These are phyloP conservation scores for Porites australiensis DNA, from an alignment of 64 coral and sea anemone species.

Conservation along the genomic window DNA sequence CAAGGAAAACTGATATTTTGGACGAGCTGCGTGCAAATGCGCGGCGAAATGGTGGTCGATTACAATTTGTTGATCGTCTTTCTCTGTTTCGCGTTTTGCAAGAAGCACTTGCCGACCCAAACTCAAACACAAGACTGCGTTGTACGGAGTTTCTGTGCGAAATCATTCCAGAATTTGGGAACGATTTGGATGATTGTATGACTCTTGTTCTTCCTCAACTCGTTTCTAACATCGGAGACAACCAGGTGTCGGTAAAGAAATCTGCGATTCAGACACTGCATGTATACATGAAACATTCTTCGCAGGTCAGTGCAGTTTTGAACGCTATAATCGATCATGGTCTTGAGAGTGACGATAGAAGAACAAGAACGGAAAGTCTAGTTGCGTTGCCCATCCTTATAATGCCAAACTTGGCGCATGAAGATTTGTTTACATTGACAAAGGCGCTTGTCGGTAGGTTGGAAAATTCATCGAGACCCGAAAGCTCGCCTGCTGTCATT, in stretches of 20 bases:
- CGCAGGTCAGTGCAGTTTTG: slow-evolving; percentile 83
- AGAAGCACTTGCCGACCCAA: slow-evolving; percentile 80
- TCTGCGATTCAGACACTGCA: slow-evolving; percentile 98
- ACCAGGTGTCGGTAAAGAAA: slow-evolving; percentile 92
- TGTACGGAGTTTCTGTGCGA: slow-evolving; percentile 97
- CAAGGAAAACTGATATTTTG: slow-evolving; percentile 87
- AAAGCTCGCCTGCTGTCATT: slow-evolving; percentile 91
- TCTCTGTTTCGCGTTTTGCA: slow-evolving; percentile 92
- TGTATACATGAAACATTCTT: slow-evolving; percentile 97
- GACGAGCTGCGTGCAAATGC: slow-evolving; percentile 81
- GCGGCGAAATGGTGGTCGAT: slow-evolving; percentile 95
- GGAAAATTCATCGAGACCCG: slow-evolving; percentile 79
- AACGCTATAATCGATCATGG: slow-evolving; percentile 96
- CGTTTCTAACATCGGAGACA: slow-evolving; percentile 91
- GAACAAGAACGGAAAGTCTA: slow-evolving; percentile 94
- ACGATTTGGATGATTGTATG: slow-evolving; percentile 95
- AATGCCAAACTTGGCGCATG: slow-evolving; percentile 95
- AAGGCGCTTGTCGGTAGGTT: slow-evolving; percentile 87
- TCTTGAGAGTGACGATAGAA: slow-evolving; percentile 93
- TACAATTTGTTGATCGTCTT: slow-evolving; percentile 94
- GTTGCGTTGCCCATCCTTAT: slow-evolving; percentile 97
- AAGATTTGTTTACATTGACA: slow-evolving; percentile 97
- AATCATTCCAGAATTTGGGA: slow-evolving; percentile 92
- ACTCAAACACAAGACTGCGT: slow-evolving; percentile 85
- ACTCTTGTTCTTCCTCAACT: slow-evolving; percentile 90